These are phyloP conservation scores for Enteromius fasciolatus DNA, from an alignment of 2,797 vertebrate species.

Conservation along the genomic window DNA sequence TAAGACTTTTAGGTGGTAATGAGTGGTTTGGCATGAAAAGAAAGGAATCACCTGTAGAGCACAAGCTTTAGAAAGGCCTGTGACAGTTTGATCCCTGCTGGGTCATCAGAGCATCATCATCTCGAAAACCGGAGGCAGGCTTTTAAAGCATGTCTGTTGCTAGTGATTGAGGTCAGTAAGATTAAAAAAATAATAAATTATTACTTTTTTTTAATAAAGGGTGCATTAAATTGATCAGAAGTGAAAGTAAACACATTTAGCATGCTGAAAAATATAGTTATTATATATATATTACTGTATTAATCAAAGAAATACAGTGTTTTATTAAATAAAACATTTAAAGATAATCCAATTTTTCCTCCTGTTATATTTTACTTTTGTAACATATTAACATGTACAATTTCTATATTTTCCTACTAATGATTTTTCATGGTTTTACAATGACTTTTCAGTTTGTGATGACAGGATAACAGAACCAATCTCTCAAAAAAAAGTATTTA, in stretches of 20 bases:
- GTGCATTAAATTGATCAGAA: background rate
- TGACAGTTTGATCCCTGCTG: slow-evolving; percentile 30
- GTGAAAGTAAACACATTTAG: background rate
- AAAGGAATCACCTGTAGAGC: slow-evolving; percentile 31
- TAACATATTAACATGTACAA: background rate
- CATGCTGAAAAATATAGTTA: background rate
- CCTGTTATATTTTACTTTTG: background rate
- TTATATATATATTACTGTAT: background rate
- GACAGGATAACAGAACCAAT: background rate
- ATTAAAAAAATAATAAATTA: background rate
- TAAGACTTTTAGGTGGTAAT: slow-evolving; percentile 32
- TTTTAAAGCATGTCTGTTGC: background rate
- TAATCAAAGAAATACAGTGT: background rate
- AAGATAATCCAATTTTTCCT: background rate
- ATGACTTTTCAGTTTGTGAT: background rate
- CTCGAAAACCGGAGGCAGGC: slow-evolving; percentile 35
- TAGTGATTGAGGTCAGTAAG: slow-evolving; percentile 43
- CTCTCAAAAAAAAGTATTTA: background rate
- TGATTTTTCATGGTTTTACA: too few relatives aligned
- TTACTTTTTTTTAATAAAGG: background rate
- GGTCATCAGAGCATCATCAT: slow-evolving; percentile 42
- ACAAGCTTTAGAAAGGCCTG: background rate
- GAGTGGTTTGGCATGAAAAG: slow-evolving; percentile 27
- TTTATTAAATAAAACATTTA: background rate
- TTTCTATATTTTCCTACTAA: too few relatives aligned